Percentiles rank a stretch among this genome's conserved stretches.
Conservation (phyloP, 1,140 invertebrate species). For the Zophobas atratus region DNA sequence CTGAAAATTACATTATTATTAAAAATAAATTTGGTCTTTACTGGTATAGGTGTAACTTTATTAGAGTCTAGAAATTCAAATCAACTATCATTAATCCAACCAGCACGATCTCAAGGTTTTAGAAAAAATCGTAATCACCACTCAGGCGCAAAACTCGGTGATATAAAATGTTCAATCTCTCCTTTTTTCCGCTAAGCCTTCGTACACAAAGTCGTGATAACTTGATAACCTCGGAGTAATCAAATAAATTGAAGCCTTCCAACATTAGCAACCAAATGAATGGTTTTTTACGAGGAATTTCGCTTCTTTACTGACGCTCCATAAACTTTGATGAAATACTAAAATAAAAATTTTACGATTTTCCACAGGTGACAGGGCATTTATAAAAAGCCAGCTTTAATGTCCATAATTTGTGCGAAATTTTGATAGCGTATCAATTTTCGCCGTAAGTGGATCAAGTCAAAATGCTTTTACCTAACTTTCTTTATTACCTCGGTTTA, state of each 20-base stretch:
- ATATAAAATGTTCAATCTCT: too few relatives aligned
- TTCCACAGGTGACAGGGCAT: conserved; percentile 25
- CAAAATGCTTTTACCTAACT: not conserved
- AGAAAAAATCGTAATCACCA: too few relatives aligned
- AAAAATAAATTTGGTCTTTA: too few relatives aligned
- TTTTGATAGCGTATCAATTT: conserved; percentile 8
- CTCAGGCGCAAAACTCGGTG: too few relatives aligned
- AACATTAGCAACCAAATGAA: conserved; percentile 13
- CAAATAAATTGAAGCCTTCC: not conserved
- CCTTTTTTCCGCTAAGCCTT: too few relatives aligned
- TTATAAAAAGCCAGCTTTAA: conserved; percentile 8
- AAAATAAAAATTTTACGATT: conserved; percentile 27
- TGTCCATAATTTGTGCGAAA: not conserved
- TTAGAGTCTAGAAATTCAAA: too few relatives aligned
- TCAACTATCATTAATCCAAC: too few relatives aligned
- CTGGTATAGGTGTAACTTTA: too few relatives aligned
- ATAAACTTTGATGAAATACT: conserved; percentile 23
- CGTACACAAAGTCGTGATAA: too few relatives aligned
- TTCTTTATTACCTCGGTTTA: not conserved
- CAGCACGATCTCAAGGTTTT: too few relatives aligned
- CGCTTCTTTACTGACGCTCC: conserved; percentile 1
- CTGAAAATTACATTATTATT: too few relatives aligned
- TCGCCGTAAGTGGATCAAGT: conserved; percentile 1
- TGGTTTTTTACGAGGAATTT: conserved; percentile 10
- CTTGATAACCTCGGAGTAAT: not conserved